Conservation (phyloP, 2,113 vertebrate species). For the Connochaetes taurinus region DNA sequence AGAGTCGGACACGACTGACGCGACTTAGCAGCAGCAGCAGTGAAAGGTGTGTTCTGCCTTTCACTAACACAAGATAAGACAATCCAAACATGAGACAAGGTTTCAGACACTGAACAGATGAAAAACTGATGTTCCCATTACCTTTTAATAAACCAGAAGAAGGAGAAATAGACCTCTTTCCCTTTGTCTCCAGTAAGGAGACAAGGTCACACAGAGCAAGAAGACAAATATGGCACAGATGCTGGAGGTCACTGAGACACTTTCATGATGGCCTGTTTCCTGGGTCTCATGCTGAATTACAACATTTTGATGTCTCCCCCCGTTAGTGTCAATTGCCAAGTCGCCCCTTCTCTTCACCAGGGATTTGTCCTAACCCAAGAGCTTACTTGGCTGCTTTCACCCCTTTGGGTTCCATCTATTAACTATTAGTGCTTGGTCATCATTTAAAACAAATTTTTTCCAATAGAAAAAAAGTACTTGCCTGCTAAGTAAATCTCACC, state of each 20-base stretch:
- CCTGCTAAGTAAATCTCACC: neutral
- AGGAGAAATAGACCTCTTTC: neutral
- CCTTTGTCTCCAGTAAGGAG: neutral
- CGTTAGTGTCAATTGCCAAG: neutral
- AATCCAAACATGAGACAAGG: neutral
- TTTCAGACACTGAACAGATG: neutral
- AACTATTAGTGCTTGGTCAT: neutral
- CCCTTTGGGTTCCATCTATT: neutral
- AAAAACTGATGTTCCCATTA: neutral
- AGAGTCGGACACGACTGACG: no score
- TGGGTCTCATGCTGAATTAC: neutral
- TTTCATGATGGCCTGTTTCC: neutral
- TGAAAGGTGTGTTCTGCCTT: neutral
- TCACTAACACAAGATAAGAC: neutral
- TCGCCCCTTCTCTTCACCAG: neutral
- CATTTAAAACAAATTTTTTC: neutral
- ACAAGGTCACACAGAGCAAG: neutral
- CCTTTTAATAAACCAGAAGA: neutral
- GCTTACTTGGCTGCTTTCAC: neutral
- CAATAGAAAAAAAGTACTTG: neutral
- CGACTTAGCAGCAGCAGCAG: no score
- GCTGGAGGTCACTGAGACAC: neutral
- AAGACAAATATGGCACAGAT: neutral
- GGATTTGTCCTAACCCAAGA: neutral
- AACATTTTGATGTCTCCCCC: neutral